Percentiles rank a stretch among this genome's conserved stretches.
Conservation (phyloP, 2,797 vertebrate genomes). For the Spondyliosoma cantharus region DNA sequence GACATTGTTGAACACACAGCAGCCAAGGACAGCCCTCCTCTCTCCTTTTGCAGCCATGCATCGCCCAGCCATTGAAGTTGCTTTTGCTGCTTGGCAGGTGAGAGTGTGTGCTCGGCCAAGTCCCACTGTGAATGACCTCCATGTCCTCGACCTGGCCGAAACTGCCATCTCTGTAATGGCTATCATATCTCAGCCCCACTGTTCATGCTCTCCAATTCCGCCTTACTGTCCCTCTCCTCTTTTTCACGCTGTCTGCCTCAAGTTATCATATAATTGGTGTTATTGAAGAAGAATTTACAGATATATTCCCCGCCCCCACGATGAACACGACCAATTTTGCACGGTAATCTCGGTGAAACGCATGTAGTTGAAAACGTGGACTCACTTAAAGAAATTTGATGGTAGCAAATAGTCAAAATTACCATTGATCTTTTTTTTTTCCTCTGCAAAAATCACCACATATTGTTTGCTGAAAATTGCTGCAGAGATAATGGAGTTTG, state of each 20-base stretch:
- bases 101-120: conserved; percentile 70
- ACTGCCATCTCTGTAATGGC: conserved; percentile 75
- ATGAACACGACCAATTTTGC: conserved; percentile 34
- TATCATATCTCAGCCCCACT: conserved; percentile 72
- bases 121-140: conserved; percentile 77
- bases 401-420: conserved; percentile 43
- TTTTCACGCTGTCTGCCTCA: conserved; percentile 40
- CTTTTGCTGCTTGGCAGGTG: conserved; percentile 75
- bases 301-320: neutral
- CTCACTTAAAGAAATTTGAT: conserved; percentile 39
- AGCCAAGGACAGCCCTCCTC: conserved; percentile 65
- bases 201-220: conserved; percentile 48
- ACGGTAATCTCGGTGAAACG: conserved; percentile 22
- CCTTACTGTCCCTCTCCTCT: conserved; percentile 21
- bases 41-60: conserved; percentile 48
- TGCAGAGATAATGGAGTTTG: conserved; percentile 61
- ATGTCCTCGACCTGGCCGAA: conserved; percentile 73
- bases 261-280: conserved; percentile 60
- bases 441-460: conserved; percentile 46
- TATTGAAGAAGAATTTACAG: conserved; percentile 56
- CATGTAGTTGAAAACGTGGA: conserved; percentile 22
- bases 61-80: conserved; percentile 57
- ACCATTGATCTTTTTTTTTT: conserved; percentile 23
- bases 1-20: conserved; percentile 56
- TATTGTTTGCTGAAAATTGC: conserved; percentile 60